phyloP scores from a whole-genome alignment of 2,113 vertebrate genomes.

The Nanorana parkeri region DNA sequence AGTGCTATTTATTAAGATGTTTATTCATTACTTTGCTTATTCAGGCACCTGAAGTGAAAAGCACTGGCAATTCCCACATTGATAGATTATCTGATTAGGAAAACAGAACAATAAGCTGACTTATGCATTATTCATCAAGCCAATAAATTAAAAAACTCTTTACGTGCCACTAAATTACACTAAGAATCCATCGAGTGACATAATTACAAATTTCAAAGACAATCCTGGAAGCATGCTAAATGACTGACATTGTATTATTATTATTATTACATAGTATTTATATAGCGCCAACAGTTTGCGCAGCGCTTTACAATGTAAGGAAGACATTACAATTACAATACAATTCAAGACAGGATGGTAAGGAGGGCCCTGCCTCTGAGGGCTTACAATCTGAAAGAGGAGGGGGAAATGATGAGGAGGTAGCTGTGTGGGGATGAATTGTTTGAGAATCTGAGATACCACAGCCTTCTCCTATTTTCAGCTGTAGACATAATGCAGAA shows the following conservation, averaged over 20 bases:
- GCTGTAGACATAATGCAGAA: no score
- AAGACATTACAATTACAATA: no score
- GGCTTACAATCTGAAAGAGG: no score
- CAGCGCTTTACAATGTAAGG: no score
- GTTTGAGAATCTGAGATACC: background rate
- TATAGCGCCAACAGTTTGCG: no score
- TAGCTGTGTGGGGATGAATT: no score
- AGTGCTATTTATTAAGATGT: background rate
- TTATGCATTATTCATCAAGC: slow-evolving; percentile 25
- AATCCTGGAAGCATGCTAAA: background rate
- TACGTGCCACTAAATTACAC: slow-evolving; percentile 18
- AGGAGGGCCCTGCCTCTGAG: no score
- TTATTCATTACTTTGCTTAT: background rate
- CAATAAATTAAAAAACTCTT: slow-evolving; percentile 38
- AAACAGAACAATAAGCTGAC: slow-evolving; percentile 27
- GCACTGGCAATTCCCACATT: background rate
- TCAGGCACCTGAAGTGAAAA: slow-evolving; percentile 19
- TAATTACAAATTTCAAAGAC: slow-evolving; percentile 30
- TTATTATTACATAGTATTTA: no score
- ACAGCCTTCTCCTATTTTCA: background rate
- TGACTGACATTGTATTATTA: background rate
- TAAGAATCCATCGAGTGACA: slow-evolving; percentile 37
- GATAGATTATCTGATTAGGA: slow-evolving; percentile 28
- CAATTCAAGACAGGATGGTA: no score
- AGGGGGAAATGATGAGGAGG: no score